These are phyloP conservation scores for Anthophora plumipes DNA, from an alignment of 2,888 invertebrate species.

Conservation along the genomic window DNA sequence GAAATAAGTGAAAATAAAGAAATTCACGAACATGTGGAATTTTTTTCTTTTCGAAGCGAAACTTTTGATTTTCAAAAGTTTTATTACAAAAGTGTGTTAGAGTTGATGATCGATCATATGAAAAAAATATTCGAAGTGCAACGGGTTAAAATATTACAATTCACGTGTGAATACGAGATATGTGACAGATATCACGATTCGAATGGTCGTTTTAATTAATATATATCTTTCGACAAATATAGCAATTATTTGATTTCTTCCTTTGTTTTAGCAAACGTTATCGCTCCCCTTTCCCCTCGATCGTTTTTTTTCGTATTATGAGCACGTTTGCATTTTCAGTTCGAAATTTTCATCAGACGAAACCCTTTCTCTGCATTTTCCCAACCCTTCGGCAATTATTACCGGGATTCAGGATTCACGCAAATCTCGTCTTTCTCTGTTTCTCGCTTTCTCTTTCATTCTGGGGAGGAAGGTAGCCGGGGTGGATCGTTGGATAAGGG, in stretches of 20 bases:
- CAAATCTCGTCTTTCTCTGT: conserved; percentile 61
- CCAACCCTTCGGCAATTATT: conserved; percentile 65
- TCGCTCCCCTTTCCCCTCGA: background rate
- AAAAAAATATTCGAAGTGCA: too few relatives aligned
- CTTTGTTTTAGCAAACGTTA: background rate
- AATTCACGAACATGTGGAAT: too few relatives aligned
- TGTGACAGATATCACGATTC: background rate
- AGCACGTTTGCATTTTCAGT: conserved; percentile 51
- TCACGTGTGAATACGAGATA: background rate
- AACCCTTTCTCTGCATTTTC: conserved; percentile 61
- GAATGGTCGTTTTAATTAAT: background rate
- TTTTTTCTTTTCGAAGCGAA: too few relatives aligned
- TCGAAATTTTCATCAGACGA: conserved; percentile 61
- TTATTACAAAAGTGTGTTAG: too few relatives aligned
- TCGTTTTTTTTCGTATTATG: conserved; percentile 8
- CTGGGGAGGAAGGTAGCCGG: conserved; percentile 30
- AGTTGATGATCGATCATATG: too few relatives aligned
- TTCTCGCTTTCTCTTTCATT: conserved; percentile 57
- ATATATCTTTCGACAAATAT: background rate
- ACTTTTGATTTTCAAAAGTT: too few relatives aligned
- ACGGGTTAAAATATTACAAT: too few relatives aligned
- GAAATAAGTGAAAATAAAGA: too few relatives aligned
- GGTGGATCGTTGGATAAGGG: conserved; percentile 52
- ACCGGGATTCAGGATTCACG: conserved; percentile 64
- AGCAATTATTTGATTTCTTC: background rate